Evolutionary conservation across 2,888 invertebrate genomes (phyloP), one percentile per base, ranked within the genome.

Genomic region (Corbicula japonica): DNA sequence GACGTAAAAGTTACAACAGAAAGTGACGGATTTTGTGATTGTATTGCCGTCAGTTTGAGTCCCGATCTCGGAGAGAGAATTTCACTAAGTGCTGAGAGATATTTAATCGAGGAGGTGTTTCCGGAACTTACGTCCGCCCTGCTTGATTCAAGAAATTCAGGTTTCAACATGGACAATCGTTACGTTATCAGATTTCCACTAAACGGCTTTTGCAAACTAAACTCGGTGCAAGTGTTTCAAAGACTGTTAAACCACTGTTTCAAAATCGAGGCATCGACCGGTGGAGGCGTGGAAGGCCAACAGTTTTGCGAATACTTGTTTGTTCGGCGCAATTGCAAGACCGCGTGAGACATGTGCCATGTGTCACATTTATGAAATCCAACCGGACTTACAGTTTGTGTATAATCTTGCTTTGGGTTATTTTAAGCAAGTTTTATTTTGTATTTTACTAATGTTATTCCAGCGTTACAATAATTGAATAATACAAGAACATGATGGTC

Each of bases 221-320:
- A 97, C 93, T 97, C 97, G n/a, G 96, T 97, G 81, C 97, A 97
- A 94, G 97, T 97, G 79, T 96, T 97, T 89, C 96, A 97, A 84
- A 95, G 97, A 92, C 95, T 97, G 58, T 94, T 97, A 56, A 97
- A 97, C 92, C 95, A 96, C 80, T 96, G 96, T 65, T 97, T 97
- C 93, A 95, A 95, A 85, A 95, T 97, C 76, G 96, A 96, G 62
- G 97, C 97, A 32, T 97, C 97, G 91, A 97, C 96, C 88, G 97
- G 97, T 0, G 97, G 97, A 26, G 97, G 97, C 3, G 97, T 97
- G 44, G 97, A 97, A 92, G 97, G 97, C 5, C 97, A 97, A 92
- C 97, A 97, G 94, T 97, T 97, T 94, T 97, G 97, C 89, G 97
- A 97, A 94, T 97, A 97, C 94, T 95, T 97, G 90, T 96, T 97